Base-by-base conservation (phyloP, 2,797 vertebrate genomes). In the Philypnodon macrostomus region DNA sequence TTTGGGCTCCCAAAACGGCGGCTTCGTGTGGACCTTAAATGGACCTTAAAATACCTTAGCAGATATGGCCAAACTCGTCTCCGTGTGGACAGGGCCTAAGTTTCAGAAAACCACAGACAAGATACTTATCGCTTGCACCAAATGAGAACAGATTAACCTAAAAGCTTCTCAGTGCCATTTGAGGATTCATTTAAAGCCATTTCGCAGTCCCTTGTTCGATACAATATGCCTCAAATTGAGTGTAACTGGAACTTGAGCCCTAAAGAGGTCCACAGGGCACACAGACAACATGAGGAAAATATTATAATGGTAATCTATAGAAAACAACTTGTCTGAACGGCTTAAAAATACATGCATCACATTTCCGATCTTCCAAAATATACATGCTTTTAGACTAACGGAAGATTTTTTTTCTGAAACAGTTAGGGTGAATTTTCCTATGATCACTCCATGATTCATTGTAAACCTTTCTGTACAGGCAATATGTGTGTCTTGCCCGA, bases 241-340 rank as follows among this genome's bases (percentile, higher is more conserved):
- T 33, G n/a, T 58, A 38, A 59, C 58, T 54, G 71, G 50, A 77
- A 82, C 35, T 2, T 46, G 51, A 81, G 55, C 68, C 47, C 37
- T 44, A 18, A 67, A 63, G 67, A 56, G 47, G 36, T 19, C 29
- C 36, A 52, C 42, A 54, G 26, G 52, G 37, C 54, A 59, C 47
- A 38, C 21, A 8, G 38, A 35, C 15, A 66, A 64, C 80, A 78
- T 69, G 53, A 59, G 69, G 67, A 71, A 65, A 42, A 39, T 47
- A 62, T 77, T 62, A 70, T 7, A 38, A 38, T 27, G 26, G 37
- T 33, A 32, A 58, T 41, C 38, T 45, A 57, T 4, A 37, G 53
- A 67, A 78, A 67, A 33, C 14, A 11, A 67, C 48, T 67, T n/a
- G 27, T 54, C 52, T 11, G 15, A 58, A 48, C 23, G 55, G 23